Base-by-base conservation (phyloP, 1,140 invertebrate genomes). In the Pectinophora gossypiella region DNA sequence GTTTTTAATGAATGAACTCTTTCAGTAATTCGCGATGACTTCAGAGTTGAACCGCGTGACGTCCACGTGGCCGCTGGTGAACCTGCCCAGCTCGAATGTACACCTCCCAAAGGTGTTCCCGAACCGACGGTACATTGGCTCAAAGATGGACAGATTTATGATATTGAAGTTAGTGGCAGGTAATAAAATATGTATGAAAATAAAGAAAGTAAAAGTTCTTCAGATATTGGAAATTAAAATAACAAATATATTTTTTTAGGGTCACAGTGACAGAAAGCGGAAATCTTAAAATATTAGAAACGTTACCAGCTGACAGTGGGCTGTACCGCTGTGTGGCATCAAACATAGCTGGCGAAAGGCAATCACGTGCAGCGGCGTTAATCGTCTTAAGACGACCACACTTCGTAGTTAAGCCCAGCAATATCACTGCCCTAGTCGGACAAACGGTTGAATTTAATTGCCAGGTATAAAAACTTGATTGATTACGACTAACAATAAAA, bases 241-340 rank as follows among this genome's bases (percentile, higher is more conserved):
- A n/a, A 40, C 2, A 18, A 40, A 51, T 9, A 38, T 18, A 40
- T n/a, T 52, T 16, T 84, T 82, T 71, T 61, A 87, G 84, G 64
- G 77, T 87, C 46, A 84, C 84, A 43, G 66, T 90, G 52, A 91
- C 93, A 13, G 93, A 95, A 61, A 92, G 91, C 48, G 95, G 95
- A 3, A 95, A 94, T 76, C 89, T 98, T 38, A 92, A 95, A 89
- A 95, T 98, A 64, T 90, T 92, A 15, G 93, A 96, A 77, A 94
- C 96, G 0, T 87, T 93, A 60, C 92, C 94, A 64, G 90, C 91
- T 19, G 97, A 98, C 76, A 93, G 94, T 66, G 97, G 96, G 27
- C 89, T 92, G 60, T 98, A 97, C 78, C 91, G 94, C 65, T 98
- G 97, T 82, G 86, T 95, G 10, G 96, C 95, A 4, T 92, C 93